These are phyloP conservation scores for Theretra japonica DNA, from an alignment of 2,888 invertebrate genomes.

Conservation along the genomic window DNA sequence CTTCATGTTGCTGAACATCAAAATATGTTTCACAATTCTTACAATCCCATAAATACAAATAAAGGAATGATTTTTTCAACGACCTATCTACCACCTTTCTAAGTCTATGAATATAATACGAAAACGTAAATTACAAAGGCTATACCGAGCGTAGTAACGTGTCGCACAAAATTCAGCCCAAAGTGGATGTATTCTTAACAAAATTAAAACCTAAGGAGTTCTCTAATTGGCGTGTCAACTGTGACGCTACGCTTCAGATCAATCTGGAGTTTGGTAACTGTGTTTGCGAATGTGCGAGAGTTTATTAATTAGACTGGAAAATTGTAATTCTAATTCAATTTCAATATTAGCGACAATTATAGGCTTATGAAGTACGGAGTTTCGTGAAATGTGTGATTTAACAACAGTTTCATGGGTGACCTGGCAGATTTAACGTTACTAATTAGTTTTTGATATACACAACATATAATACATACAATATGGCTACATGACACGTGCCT, in stretches of 20 bases:
- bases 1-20: too few relatives aligned
- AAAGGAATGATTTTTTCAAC: too few relatives aligned
- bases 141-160: conserved; percentile 39
- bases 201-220: conserved; percentile 29
- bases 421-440: too few relatives aligned
- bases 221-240: conserved; percentile 23
- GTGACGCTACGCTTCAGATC: background rate
- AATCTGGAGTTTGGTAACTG: background rate
- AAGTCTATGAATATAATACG: conserved; percentile 23
- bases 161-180: conserved; percentile 41
- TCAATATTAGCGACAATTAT: background rate
- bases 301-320: background rate
- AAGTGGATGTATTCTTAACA: conserved; percentile 26
- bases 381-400: too few relatives aligned
- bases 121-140: conserved; percentile 49
- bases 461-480: too few relatives aligned
- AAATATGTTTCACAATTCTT: too few relatives aligned
- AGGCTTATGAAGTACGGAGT: background rate
- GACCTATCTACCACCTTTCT: conserved; percentile 26
- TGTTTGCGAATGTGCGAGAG: background rate
- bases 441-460: too few relatives aligned
- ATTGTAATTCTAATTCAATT: background rate
- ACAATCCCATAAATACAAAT: background rate
- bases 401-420: too few relatives aligned
- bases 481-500: too few relatives aligned